A percentile compares a stretch with the other conserved stretches of the same genome.
These are phyloP conservation scores for Pangasianodon gigas DNA, from an alignment of 2,113 vertebrate genomes.

Conservation along the genomic window DNA sequence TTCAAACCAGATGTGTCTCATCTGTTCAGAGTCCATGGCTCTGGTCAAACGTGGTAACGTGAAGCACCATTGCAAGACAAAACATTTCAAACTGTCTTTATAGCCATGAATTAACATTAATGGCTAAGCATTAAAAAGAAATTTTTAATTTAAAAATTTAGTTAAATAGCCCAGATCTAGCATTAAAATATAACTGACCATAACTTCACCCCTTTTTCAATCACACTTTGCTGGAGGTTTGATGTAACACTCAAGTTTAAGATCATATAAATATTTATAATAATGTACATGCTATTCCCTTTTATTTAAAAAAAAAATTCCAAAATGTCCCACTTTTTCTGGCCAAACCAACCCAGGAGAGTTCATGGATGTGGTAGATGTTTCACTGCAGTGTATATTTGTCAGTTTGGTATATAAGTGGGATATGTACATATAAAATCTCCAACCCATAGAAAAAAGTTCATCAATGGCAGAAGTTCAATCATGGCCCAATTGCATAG, in stretches of 20 bases:
- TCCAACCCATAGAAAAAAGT: too few relatives aligned
- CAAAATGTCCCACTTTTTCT: too few relatives aligned
- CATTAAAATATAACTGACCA: background rate
- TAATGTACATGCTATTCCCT: background rate
- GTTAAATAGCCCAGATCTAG: background rate
- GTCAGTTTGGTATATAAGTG: background rate
- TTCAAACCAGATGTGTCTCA: background rate
- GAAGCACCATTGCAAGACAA: background rate
- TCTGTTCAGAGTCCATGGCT: background rate
- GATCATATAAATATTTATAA: background rate
- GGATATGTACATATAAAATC: background rate
- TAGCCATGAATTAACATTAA: background rate
- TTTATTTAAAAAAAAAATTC: too few relatives aligned
- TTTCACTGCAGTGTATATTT: background rate
- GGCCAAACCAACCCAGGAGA: background rate
- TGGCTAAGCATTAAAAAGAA: too few relatives aligned
- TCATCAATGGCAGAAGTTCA: background rate
- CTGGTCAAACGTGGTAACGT: background rate
- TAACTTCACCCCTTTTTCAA: background rate
- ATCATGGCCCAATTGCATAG: background rate
- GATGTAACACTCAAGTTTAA: background rate
- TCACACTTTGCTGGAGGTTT: background rate
- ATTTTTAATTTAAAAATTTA: too few relatives aligned
- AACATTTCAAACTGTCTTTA: background rate
- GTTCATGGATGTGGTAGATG: background rate